Base-by-base conservation (phyloP, 2,888 invertebrate species). In the Sphecodes monilicornis region DNA sequence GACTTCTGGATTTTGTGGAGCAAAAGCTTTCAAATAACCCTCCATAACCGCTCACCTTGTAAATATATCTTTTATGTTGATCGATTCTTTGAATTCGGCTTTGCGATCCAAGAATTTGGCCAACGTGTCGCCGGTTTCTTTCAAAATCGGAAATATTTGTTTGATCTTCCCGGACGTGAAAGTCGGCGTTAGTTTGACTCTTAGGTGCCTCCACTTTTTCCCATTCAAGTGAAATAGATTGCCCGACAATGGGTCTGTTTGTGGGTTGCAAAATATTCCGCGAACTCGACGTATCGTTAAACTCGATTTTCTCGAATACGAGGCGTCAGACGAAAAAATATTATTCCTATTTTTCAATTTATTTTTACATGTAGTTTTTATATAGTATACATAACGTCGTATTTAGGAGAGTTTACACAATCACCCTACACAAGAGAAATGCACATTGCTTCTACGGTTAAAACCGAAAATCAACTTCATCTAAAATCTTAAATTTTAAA, bases 121-220 rank as follows among this genome's bases (percentile, higher is more conserved):
- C 22, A 94, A 79, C 50, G 88, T 87, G 29, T 92, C 88, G 0
- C 92, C 92, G 39, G 90, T 89, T 1, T 92, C 92, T n/a, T 88
- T 87, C 22, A 95, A 79, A 1, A 91, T 85, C 1, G 89, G 83
- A 46, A 93, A 94, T 92, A 95, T 93, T 75, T 90, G 89, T 79
- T 94, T 95, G 87, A 95, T 91, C 82, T 94, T 95, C 16, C 94
- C 94, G 0, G 94, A 92, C 0, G 95, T 95, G 81, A 95, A 95
- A 6, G 94, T 93, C n/a, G 95, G 94, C 4, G 93, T 93, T n/a
- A 95, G 82, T 82, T 94, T 95, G 22, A 91, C 86, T 4, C 95
- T 90, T n/a, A 95, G 82, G 78, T 91, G 90, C 64, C 91, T 93
- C 95, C 95, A 95, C 60, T 91, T 92, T 13, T 90, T 85, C 0